Conservation (phyloP, 2,888 invertebrate genomes). For the Ferrisia virgata region DNA sequence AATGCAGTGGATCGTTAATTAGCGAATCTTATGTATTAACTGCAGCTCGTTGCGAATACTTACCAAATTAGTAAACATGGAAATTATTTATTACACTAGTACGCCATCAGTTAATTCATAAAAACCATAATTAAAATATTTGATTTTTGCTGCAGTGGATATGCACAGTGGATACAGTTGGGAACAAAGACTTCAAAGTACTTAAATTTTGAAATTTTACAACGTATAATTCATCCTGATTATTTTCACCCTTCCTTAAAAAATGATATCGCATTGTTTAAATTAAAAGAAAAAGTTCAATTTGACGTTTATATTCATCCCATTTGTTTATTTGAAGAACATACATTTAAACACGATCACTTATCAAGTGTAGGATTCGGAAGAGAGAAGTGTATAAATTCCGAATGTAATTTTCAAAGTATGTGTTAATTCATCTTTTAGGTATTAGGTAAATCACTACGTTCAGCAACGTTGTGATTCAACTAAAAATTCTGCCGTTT, state of each 20-base stretch:
- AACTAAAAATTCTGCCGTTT: too few relatives aligned
- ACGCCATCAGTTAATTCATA: too few relatives aligned
- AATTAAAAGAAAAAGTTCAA: background rate
- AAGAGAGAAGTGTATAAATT: background rate
- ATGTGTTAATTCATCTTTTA: background rate
- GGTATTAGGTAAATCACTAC: too few relatives aligned
- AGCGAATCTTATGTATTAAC: slow-evolving; percentile 5
- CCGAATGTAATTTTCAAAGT: background rate
- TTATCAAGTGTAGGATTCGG: background rate
- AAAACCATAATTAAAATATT: too few relatives aligned
- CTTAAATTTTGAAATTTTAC: background rate
- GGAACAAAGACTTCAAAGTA: background rate
- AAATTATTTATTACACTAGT: too few relatives aligned
- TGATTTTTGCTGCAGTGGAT: background rate
- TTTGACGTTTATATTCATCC: background rate
- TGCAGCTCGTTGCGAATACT: background rate
- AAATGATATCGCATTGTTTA: slow-evolving; percentile 10
- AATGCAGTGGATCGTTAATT: background rate
- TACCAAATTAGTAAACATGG: background rate
- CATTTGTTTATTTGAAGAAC: background rate
- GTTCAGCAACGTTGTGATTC: too few relatives aligned
- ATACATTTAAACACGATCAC: background rate
- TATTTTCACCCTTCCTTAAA: background rate
- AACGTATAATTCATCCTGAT: background rate
- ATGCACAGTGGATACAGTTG: background rate